Conservation (phyloP, 2,797 vertebrate species). For the Mionectes olivaceus region DNA sequence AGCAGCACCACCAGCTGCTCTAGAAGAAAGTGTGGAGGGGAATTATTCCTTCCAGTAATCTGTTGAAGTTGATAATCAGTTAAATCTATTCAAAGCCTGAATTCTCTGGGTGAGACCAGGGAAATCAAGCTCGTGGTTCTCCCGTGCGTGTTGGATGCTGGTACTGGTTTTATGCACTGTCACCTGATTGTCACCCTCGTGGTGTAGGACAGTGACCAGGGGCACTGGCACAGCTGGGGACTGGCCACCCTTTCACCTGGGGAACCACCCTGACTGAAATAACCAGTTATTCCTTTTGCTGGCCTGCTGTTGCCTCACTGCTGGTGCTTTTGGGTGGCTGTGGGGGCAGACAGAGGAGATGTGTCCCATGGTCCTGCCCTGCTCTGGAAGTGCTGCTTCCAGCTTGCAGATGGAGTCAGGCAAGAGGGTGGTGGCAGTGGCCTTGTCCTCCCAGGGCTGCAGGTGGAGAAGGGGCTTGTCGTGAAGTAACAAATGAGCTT, state of each 20-base stretch:
- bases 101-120: not conserved
- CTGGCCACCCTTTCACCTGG: not conserved
- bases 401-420: not conserved
- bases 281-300: not conserved
- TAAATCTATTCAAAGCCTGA: not conserved
- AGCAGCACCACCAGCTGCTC: not conserved
- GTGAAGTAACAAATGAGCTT: not conserved
- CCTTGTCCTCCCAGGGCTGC: not conserved
- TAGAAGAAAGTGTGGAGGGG: not conserved
- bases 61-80: not conserved
- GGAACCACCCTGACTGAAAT: not conserved
- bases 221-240: not conserved
- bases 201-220: not conserved
- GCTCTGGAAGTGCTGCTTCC: not conserved
- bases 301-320: not conserved
- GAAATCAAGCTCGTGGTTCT: not conserved
- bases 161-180: not conserved
- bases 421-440: not conserved
- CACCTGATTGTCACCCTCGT: not conserved
- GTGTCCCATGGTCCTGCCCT: rapidly evolving
- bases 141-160: not conserved
- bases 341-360: not conserved
- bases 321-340: not conserved
- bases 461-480: not conserved
- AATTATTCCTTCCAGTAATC: not conserved